Evolutionary conservation across 2,888 invertebrate genomes (phyloP).

Genomic region (Auanema freiburgensis): DNA sequence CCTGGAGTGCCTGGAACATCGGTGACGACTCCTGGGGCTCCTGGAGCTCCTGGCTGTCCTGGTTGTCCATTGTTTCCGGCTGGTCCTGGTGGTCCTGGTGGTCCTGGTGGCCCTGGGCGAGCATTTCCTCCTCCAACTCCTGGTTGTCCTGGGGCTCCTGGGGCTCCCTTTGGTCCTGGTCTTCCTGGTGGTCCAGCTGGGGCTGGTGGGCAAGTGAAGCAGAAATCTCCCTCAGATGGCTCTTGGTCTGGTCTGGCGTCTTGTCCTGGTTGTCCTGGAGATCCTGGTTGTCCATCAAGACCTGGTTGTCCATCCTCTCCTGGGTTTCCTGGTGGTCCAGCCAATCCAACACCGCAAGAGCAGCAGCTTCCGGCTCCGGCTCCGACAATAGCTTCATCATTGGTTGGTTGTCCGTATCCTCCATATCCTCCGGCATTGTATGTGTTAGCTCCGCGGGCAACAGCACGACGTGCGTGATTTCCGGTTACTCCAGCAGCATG

Average conservation of each 20-base stretch:
- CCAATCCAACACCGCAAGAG: constrained; percentile 42
- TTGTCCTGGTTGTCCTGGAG: constrained; percentile 18
- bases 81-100: constrained; percentile 42
- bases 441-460: constrained; percentile 17
- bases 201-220: constrained; percentile 47
- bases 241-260: constrained; percentile 22
- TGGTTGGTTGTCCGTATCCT: constrained; percentile 15
- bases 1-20: constrained; percentile 37
- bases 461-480: constrained; percentile 10
- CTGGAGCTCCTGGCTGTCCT: constrained; percentile 37
- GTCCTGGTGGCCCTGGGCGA: constrained; percentile 40
- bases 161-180: constrained; percentile 31
- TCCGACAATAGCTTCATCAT: constrained; percentile 8
- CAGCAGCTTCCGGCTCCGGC: constrained; percentile 28
- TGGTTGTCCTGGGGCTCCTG: constrained; percentile 34
- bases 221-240: constrained; percentile 42
- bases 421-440: constrained; percentile 14
- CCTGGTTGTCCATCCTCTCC: constrained; percentile 23
- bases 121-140: constrained; percentile 34
- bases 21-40: constrained; percentile 40
- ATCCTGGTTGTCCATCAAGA: constrained; percentile 15
- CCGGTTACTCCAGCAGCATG: constrained; percentile 3
- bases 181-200: constrained; percentile 39
- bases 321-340: constrained; percentile 32
- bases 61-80: constrained; percentile 37